Evolutionary conservation across 1,140 invertebrate genomes (phyloP).

Genomic region (Mycetomoellerius zeteki): DNA sequence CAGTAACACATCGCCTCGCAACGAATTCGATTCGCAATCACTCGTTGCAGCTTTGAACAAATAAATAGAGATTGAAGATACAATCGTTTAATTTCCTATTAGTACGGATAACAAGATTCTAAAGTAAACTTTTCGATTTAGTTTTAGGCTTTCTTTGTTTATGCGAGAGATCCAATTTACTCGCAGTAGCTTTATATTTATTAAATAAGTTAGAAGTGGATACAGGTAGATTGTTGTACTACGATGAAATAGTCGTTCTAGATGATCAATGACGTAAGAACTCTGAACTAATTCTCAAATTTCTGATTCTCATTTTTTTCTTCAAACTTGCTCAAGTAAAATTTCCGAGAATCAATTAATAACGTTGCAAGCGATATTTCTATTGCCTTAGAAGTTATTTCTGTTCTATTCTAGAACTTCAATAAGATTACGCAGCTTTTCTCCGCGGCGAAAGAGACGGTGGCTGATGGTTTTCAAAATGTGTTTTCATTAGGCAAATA

Average conservation of each 20-base stretch:
- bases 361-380: not conserved
- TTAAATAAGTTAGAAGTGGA: not conserved
- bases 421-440: not conserved
- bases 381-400: not conserved
- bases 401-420: not conserved
- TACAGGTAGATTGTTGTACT: not conserved
- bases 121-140: not conserved
- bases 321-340: not conserved
- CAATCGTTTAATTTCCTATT: not conserved
- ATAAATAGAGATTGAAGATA: not conserved
- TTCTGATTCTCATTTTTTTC: not conserved
- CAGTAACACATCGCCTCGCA: not conserved
- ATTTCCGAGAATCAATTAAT: not conserved
- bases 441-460: not conserved
- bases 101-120: not conserved
- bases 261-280: not conserved
- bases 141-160: not conserved
- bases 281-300: not conserved
- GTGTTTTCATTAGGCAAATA: not conserved
- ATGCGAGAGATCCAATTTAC: not conserved
- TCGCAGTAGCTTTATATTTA: not conserved
- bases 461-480: conserved; percentile 16
- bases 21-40: not conserved
- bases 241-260: not conserved
- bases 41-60: not conserved